Percentiles rank a stretch among this genome's conserved stretches.
Conservation (phyloP, 2,888 invertebrate species). For the Parnassius smintheus region DNA sequence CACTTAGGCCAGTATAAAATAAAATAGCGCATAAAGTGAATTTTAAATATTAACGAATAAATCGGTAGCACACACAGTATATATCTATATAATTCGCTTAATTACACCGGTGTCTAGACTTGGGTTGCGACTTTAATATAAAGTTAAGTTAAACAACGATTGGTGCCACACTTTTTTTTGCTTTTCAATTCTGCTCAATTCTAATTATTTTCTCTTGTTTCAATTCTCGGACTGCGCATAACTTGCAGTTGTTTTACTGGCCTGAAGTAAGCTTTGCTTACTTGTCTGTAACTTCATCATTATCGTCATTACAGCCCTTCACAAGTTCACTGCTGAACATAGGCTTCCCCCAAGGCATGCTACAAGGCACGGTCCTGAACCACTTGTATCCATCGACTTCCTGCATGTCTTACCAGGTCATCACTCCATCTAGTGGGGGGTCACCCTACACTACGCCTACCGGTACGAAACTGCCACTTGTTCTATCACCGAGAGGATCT, state of each 20-base stretch:
- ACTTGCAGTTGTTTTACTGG: slow-evolving; percentile 22
- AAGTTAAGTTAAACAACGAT: slow-evolving; percentile 28
- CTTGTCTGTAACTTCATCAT: not conserved
- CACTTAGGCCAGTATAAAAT: too few relatives aligned
- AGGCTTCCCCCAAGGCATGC: too few relatives aligned
- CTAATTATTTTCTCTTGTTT: slow-evolving; percentile 27
- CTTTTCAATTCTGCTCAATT: slow-evolving; percentile 16
- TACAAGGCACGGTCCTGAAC: too few relatives aligned
- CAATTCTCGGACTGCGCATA: slow-evolving; percentile 26
- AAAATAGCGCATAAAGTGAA: too few relatives aligned
- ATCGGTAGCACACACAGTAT: slow-evolving; percentile 10
- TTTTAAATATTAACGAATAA: slow-evolving; percentile 7
- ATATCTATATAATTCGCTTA: slow-evolving; percentile 7
- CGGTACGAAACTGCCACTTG: too few relatives aligned
- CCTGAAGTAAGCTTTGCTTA: slow-evolving; percentile 19
- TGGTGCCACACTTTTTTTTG: slow-evolving; percentile 14
- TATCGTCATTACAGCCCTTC: too few relatives aligned
- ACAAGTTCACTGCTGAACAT: too few relatives aligned
- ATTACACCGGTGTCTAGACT: slow-evolving; percentile 25
- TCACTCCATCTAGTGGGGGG: too few relatives aligned
- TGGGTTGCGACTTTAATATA: slow-evolving; percentile 26
- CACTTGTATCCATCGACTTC: too few relatives aligned
- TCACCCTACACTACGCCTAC: too few relatives aligned
- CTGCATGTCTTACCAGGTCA: too few relatives aligned
- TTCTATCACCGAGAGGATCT: too few relatives aligned